phyloP scores from a whole-genome alignment of 2,888 invertebrate genomes.

The Eugnorisma glareosa region DNA sequence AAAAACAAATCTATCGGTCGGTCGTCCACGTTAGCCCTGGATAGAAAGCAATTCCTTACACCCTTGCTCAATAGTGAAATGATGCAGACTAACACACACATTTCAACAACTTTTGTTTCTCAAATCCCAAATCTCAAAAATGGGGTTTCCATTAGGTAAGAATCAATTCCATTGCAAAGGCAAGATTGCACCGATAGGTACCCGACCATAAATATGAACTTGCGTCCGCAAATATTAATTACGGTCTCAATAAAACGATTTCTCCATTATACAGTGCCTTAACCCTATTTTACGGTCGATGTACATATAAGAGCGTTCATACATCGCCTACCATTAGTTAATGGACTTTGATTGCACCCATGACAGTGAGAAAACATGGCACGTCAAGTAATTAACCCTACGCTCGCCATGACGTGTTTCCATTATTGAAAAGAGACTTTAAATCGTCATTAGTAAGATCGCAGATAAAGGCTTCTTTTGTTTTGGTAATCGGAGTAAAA shows the following conservation, averaged over 20 bases:
- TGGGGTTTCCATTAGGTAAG: too few species aligned
- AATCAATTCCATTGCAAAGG: neutral
- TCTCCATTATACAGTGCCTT: conserved; percentile 6
- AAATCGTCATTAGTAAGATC: conserved; percentile 61
- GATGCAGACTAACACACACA: neutral
- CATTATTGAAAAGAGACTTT: conserved; percentile 62
- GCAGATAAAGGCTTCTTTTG: conserved; percentile 46
- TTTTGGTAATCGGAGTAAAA: conserved; percentile 36
- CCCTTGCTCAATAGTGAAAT: neutral
- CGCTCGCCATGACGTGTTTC: conserved; percentile 36
- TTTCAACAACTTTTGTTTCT: neutral
- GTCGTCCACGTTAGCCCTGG: neutral
- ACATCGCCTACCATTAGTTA: conserved; percentile 71
- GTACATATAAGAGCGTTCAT: conserved; percentile 33
- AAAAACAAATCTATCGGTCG: neutral
- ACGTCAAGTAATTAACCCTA: conserved; percentile 60
- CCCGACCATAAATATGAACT: neutral
- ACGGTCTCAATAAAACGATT: conserved; percentile 14
- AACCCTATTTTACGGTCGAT: conserved; percentile 24
- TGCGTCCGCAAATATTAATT: conserved; percentile 2
- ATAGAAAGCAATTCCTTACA: neutral
- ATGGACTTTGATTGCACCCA: conserved; percentile 76
- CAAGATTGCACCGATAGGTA: neutral
- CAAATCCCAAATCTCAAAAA: neutral
- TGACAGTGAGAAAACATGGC: conserved; percentile 60